phyloP scores from a whole-genome alignment of 2,888 invertebrate species.

The Drosophila pegasa region DNA sequence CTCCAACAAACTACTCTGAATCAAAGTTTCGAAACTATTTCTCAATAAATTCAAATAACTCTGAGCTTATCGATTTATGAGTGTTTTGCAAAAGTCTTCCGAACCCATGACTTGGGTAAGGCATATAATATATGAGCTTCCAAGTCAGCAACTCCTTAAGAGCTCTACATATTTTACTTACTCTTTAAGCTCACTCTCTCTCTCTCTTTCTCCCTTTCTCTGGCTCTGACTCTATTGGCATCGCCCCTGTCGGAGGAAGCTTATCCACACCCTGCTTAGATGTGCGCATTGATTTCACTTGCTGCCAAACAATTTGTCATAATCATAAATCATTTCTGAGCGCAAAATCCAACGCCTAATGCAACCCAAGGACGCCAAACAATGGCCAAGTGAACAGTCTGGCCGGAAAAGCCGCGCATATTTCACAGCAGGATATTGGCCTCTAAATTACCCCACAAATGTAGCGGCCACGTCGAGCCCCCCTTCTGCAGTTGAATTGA shows the following conservation, averaged over 20 bases:
- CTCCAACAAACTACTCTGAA: neutral
- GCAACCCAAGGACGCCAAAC: slow-evolving; percentile 54
- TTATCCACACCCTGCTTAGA: slow-evolving; percentile 26
- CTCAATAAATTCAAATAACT: neutral
- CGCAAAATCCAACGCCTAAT: slow-evolving; percentile 72
- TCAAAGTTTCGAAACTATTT: neutral
- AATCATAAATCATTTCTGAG: slow-evolving; percentile 82
- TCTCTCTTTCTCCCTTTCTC: neutral
- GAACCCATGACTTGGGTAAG: neutral
- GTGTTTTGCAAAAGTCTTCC: slow-evolving; percentile 1
- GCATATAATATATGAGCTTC: neutral
- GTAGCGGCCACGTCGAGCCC: slow-evolving; percentile 28
- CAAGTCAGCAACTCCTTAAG: neutral
- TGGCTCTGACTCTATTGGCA: neutral
- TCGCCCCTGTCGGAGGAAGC: slow-evolving; percentile 7
- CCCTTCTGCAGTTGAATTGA: slow-evolving; percentile 21
- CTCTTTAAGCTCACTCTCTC: slow-evolving; percentile 36
- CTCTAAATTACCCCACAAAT: slow-evolving; percentile 83
- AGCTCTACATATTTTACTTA: slow-evolving; percentile 10
- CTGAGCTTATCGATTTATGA: slow-evolving; percentile 7
- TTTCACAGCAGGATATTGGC: slow-evolving; percentile 84
- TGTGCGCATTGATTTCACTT: slow-evolving; percentile 53
- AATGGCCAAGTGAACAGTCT: slow-evolving; percentile 54
- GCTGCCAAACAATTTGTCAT: slow-evolving; percentile 78
- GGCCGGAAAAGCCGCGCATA: slow-evolving; percentile 78